Base-by-base conservation (phyloP, 1,140 invertebrate genomes). In the Amphibalanus amphitrite region DNA sequence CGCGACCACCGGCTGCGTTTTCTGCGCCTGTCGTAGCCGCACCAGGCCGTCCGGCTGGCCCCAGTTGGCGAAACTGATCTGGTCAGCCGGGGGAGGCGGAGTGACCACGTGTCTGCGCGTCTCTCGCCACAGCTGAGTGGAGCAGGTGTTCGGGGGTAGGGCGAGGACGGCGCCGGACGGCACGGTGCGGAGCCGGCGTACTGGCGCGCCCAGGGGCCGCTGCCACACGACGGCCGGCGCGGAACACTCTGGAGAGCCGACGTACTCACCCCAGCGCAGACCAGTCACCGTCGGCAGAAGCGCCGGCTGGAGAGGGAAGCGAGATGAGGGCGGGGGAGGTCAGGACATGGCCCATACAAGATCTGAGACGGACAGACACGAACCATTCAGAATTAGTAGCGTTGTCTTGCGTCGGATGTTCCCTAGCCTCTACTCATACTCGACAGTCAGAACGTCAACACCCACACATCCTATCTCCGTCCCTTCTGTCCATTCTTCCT, bases 231-330 rank as follows among this genome's bases (percentile, higher is more conserved):
- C 76, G 1, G 82, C 78, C 0, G 89, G 88, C 0, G 83, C 78
- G 67, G 79, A n/a, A 38, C 88, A 84, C 72, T 86, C 84, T 0
- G 89, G 90, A 28, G 91, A 91, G 6, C 91, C 91, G 67, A 91
- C 88, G 79, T 90, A n/a, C n/a, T 94, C 74, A 83, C 85, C 91
- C 91, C 91, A 93, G 70, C 85, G 85, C 26, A 92, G 81, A 28
- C 89, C 89, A 76, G 78, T 78, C 8, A 89, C 33, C 25, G 71
- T 73, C n/a, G 74, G 59, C 29, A 78, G 69, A 15, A 78, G 76
- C 25, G 75, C 73, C 10, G 69, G 74, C 79, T 80, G 76, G 67
- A 75, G 73, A 25, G 75, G n/a, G n/a, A n/a, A n/a, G n/a, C n/a
- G n/a, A n/a, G n/a, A n/a, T n/a, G n/a, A n/a, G n/a, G n/a, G n/a